Evolutionary conservation across 2,888 invertebrate genomes (phyloP).

Genomic region (Drosophila suboccidentalis): DNA sequence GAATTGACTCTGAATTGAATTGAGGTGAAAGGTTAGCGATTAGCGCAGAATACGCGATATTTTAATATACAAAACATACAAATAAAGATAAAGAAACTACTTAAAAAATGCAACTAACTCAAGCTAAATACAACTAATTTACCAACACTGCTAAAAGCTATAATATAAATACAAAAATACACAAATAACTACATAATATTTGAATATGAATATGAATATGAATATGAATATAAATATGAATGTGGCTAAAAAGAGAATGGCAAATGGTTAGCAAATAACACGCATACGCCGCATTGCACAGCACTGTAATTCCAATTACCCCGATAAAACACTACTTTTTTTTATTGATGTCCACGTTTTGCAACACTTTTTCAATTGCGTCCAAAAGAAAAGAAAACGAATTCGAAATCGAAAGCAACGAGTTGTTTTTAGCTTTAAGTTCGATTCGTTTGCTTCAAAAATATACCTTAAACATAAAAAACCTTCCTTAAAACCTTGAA

Average conservation of each 20-base stretch:
- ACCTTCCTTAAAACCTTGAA: conserved; percentile 60
- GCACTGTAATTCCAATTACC: not conserved
- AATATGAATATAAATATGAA: conserved; percentile 7
- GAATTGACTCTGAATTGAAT: conserved; percentile 1
- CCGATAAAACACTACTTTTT: conserved; percentile 6
- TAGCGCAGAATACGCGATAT: conserved; percentile 48
- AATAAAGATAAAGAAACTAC: conserved; percentile 19
- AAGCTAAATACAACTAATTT: conserved; percentile 44
- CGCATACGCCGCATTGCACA: conserved; percentile 58
- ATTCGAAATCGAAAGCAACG: conserved; percentile 13
- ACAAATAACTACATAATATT: not conserved
- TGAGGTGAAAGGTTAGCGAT: conserved; percentile 30
- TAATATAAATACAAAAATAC: conserved; percentile 31
- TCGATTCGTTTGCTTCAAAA: conserved; percentile 15
- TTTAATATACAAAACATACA: conserved; percentile 36
- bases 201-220: conserved; percentile 6
- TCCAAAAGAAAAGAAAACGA: conserved; percentile 51
- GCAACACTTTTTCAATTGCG: conserved; percentile 60
- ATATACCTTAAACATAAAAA: not conserved
- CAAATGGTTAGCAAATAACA: conserved; percentile 36
- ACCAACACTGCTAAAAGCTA: conserved; percentile 61
- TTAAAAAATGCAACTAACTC: conserved; percentile 47
- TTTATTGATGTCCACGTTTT: conserved; percentile 17
- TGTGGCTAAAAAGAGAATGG: conserved; percentile 8
- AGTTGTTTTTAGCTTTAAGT: conserved; percentile 38